phyloP scores from a whole-genome alignment of 2,113 vertebrate species.

The Sorex fumeus region DNA sequence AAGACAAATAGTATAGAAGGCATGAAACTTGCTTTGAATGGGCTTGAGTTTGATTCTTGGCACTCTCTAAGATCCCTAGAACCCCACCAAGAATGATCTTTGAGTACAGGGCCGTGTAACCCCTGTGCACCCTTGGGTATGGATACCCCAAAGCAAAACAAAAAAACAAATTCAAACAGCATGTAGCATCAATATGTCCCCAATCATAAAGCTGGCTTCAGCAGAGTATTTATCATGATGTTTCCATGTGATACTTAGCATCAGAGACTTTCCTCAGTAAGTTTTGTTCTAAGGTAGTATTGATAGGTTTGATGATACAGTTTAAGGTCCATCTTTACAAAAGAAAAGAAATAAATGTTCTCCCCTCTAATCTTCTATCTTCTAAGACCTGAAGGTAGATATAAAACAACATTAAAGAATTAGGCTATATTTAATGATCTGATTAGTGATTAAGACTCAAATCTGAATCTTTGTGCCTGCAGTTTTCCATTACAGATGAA shows the following conservation, averaged over 20 bases:
- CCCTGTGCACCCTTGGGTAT: too few species aligned
- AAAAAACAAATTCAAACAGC: conserved; percentile 11
- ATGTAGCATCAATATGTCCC: background rate
- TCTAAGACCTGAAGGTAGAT: conserved; percentile 25
- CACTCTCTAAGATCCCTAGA: background rate
- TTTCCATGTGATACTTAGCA: background rate
- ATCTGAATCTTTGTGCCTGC: conserved; percentile 5
- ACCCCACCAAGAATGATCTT: too few species aligned
- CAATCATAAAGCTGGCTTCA: background rate
- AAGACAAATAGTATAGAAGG: too few species aligned
- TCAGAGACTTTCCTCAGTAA: background rate
- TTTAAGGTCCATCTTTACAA: conserved; percentile 60
- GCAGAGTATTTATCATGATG: background rate
- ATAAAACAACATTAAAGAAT: conserved; percentile 37
- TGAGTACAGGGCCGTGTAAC: too few species aligned
- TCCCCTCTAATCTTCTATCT: conserved; percentile 46
- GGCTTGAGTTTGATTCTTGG: too few species aligned
- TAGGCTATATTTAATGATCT: conserved; percentile 44
- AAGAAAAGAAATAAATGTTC: background rate
- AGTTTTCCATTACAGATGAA: conserved; percentile 45
- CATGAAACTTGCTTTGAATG: too few species aligned
- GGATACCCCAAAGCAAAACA: background rate
- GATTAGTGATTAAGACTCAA: conserved; percentile 54
- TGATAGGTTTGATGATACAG: background rate
- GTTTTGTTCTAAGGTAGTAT: conserved; percentile 48